Base-by-base conservation (phyloP, 2,888 invertebrate species). In the Troilus luridus region DNA sequence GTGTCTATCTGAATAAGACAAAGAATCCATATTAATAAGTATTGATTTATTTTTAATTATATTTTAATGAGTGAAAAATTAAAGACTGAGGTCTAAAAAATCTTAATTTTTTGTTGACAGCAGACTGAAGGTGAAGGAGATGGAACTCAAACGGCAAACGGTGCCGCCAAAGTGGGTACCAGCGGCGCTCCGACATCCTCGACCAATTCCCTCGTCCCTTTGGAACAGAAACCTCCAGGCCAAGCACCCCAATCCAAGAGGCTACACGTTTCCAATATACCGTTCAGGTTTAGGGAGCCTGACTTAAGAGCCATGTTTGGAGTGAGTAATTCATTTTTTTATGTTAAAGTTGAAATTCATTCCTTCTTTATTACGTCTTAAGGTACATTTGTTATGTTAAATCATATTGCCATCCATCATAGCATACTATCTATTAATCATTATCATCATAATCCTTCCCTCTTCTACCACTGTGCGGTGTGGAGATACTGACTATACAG, bases 251-350 rank as follows among this genome's bases (percentile, higher is more conserved):
- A 98, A 94, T 98, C 98, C 93, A 99, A 99, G 95, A 96, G 99
- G 94, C 96, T 99, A 93, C 99, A 99, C 95, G 99, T 99, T 94
- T 99, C 99, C 94, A 99, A 99, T 96, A 99, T 99, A 96, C 99
- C 99, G 94, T 99, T 99, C 96, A 96, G 99, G 94, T 99, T 99
- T 95, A 97, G 99, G 95, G 99, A 99, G 95, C 99, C 99, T 92
- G 99, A 99, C 95, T 96, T 99, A 93, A 97, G 99, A 95, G 98
- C 98, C 93, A 98, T 99, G 97, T 98, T 99, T 95, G 99, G 98
- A 96, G 99, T 99, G 95, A 96, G 98, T 96, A 94, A 54, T 27
- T 27, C 24, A 54, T n/a, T 24, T n/a, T 8, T 56, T 10, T 24
- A 56, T 88, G 88, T 56, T 59, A 41, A 41, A 41, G 41, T 41